Conservation (phyloP, 2,888 invertebrate genomes). For the Gonocerus acuteangulatus region DNA sequence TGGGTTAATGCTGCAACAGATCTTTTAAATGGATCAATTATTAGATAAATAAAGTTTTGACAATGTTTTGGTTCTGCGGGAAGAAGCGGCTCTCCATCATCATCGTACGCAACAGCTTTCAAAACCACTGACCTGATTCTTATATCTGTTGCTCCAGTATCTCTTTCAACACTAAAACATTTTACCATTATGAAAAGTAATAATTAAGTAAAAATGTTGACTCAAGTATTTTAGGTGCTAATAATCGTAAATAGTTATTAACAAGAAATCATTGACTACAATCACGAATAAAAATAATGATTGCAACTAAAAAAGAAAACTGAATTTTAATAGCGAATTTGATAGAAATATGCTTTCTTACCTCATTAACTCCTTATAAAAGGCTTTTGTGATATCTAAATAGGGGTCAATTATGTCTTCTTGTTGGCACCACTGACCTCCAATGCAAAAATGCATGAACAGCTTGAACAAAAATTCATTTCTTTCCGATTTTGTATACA, state of each 20-base stretch:
- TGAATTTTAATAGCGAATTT: too few relatives aligned
- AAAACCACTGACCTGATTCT: conserved; percentile 29
- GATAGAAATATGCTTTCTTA: too few relatives aligned
- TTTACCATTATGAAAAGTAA: background rate
- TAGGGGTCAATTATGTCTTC: conserved; percentile 51
- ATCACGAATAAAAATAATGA: too few relatives aligned
- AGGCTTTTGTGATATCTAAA: conserved; percentile 46
- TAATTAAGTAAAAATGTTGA: background rate
- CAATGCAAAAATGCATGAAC: conserved; percentile 50
- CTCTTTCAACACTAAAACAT: conserved; percentile 30
- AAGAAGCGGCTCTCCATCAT: conserved; percentile 8
- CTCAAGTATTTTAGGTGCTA: background rate
- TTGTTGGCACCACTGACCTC: conserved; percentile 52
- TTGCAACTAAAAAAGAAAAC: too few relatives aligned
- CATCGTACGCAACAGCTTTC: conserved; percentile 19
- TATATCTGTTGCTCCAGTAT: conserved; percentile 18
- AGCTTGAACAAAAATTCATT: conserved; percentile 51
- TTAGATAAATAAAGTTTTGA: conserved; percentile 35
- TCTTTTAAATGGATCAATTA: conserved; percentile 36
- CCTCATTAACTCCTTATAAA: conserved; percentile 52
- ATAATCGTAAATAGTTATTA: too few relatives aligned
- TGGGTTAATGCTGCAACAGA: conserved; percentile 30
- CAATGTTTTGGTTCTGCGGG: conserved; percentile 24
- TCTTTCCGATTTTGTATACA: conserved; percentile 46
- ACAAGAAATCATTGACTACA: too few relatives aligned